Evolutionary conservation across 2,797 vertebrate species (phyloP).

Genomic region (Sphaeramia orbicularis): DNA sequence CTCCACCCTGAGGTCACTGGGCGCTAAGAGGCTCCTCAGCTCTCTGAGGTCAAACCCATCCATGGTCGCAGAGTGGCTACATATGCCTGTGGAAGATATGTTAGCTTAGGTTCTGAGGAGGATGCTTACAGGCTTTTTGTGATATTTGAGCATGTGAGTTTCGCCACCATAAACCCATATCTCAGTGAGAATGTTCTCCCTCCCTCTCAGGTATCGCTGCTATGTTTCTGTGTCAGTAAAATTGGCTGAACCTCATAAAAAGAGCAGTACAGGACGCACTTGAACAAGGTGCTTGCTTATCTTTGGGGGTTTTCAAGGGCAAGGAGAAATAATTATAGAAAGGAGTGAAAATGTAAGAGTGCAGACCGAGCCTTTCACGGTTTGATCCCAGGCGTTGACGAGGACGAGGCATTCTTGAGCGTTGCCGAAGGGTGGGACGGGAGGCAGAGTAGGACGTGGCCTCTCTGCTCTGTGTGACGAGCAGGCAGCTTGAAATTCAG

Average conservation of each 20-base stretch:
- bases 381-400: not conserved
- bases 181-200: slow-evolving; percentile 22
- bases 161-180: not conserved
- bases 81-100: not conserved
- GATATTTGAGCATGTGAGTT: slow-evolving; percentile 12
- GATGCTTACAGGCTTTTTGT: slow-evolving; percentile 5
- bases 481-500: slow-evolving; percentile 74
- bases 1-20: slow-evolving; percentile 48
- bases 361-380: slow-evolving; percentile 20
- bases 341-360: not conserved
- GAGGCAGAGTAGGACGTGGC: slow-evolving; percentile 58
- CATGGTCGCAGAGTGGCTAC: not conserved
- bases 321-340: slow-evolving; percentile 26
- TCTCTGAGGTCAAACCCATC: slow-evolving; percentile 33
- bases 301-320: slow-evolving; percentile 17
- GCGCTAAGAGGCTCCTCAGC: slow-evolving; percentile 26
- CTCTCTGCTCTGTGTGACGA: slow-evolving; percentile 58
- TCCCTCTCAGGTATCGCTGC: slow-evolving; percentile 47
- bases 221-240: slow-evolving; percentile 50
- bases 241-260: slow-evolving; percentile 62
- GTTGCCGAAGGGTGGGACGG: slow-evolving; percentile 43
- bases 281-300: slow-evolving; percentile 40
- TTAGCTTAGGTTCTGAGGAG: slow-evolving; percentile 3
- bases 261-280: slow-evolving; percentile 21
- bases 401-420: slow-evolving; percentile 53